phyloP scores from a whole-genome alignment of 2,888 invertebrate genomes.

The Agrochola litura region DNA sequence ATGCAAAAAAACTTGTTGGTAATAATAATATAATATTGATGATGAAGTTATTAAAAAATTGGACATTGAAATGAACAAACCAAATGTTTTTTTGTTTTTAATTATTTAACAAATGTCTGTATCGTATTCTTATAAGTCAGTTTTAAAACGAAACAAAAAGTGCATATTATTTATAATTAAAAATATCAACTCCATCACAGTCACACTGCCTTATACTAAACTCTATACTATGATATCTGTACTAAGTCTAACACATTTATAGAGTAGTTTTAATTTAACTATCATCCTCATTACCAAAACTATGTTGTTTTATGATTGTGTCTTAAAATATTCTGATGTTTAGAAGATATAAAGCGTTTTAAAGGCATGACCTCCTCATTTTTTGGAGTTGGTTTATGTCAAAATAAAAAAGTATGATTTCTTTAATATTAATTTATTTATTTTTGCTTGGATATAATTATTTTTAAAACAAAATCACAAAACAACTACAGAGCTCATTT shows the following conservation, averaged over 20 bases:
- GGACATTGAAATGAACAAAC: slow-evolving; percentile 28
- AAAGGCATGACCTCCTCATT: background rate
- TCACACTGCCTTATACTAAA: slow-evolving; percentile 66
- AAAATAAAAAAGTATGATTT: background rate
- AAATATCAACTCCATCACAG: slow-evolving; percentile 56
- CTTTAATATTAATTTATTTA: too few species aligned
- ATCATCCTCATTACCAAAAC: slow-evolving; percentile 51
- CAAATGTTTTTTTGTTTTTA: background rate
- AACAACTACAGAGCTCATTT: slow-evolving; percentile 43
- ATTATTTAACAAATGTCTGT: background rate
- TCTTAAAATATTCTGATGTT: slow-evolving; percentile 13
- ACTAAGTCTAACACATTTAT: slow-evolving; percentile 61
- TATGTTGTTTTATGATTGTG: slow-evolving; percentile 46
- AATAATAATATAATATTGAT: background rate
- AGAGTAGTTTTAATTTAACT: slow-evolving; percentile 61
- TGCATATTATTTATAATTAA: slow-evolving; percentile 46
- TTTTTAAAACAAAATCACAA: slow-evolving; percentile 40
- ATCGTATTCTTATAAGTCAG: background rate
- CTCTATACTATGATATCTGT: slow-evolving; percentile 69
- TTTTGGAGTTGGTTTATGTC: background rate
- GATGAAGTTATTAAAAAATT: slow-evolving; percentile 4
- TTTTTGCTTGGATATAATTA: background rate
- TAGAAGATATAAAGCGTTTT: background rate
- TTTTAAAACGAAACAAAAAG: background rate
- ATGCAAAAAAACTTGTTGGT: background rate